These are phyloP conservation scores for Enteromius unitaeniatus DNA, from an alignment of 2,797 vertebrate genomes.

Conservation along the genomic window DNA sequence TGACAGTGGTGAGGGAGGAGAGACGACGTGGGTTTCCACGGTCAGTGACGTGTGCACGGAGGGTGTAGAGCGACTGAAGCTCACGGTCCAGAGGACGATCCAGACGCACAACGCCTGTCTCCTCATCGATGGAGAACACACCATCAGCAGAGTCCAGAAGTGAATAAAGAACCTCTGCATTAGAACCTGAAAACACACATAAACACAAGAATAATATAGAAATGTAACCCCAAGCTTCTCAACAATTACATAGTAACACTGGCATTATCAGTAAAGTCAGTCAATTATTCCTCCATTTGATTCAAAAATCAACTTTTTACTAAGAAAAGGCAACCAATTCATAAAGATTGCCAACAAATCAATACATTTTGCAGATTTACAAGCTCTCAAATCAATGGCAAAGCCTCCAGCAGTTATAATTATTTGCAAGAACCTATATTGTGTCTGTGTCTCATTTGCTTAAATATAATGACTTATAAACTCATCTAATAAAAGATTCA, in stretches of 20 bases:
- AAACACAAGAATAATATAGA: neutral
- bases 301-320: neutral
- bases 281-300: neutral
- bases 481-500: neutral
- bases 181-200: slow-evolving; percentile 78
- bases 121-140: slow-evolving; percentile 90
- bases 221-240: neutral
- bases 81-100: slow-evolving; percentile 91
- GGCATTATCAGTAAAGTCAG: no score
- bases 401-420: slow-evolving; percentile 4
- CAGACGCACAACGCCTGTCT: slow-evolving; percentile 87
- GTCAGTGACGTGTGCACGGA: slow-evolving; percentile 86
- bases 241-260: neutral
- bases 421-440: neutral
- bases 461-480: slow-evolving; percentile 14
- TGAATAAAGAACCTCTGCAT: slow-evolving; percentile 87
- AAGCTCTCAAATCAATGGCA: neutral
- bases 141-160: slow-evolving; percentile 86
- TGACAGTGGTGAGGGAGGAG: slow-evolving; percentile 81
- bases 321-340: neutral
- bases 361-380: slow-evolving; percentile 5
- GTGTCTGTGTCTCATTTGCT: slow-evolving; percentile 4
- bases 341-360: neutral
- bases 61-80: slow-evolving; percentile 82
- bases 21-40: slow-evolving; percentile 85